These are phyloP conservation scores for Mormyrus iriodes DNA, from an alignment of 2,113 vertebrate species.

Conservation along the genomic window DNA sequence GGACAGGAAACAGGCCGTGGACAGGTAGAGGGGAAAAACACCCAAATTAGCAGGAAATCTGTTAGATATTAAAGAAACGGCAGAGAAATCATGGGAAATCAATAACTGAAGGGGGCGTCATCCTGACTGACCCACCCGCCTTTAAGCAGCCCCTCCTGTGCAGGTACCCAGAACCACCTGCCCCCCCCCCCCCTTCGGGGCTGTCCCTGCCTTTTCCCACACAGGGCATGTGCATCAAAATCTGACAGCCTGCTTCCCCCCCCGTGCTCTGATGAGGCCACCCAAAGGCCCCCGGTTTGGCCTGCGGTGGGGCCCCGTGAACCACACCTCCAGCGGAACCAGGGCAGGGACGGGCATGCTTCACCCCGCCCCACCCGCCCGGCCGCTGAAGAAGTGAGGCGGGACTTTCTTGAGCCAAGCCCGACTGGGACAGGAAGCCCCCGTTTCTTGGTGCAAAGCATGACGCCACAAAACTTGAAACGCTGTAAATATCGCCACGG, in stretches of 20 bases:
- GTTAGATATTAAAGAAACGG: not conserved
- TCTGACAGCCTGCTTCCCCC: not conserved
- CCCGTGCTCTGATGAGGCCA: not conserved
- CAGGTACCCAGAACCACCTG: not conserved
- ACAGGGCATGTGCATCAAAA: slow-evolving; percentile 34
- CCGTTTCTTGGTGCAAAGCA: not conserved
- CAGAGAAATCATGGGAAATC: not conserved
- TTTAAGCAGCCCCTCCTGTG: not conserved
- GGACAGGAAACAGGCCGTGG: not conserved
- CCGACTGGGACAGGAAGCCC: not conserved
- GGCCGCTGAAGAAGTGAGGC: not conserved
- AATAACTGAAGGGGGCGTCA: not conserved
- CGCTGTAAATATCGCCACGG: not conserved
- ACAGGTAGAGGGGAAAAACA: not conserved
- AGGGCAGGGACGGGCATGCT: slow-evolving; percentile 15
- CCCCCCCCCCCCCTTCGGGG: slow-evolving; percentile 20
- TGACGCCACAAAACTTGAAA: not conserved
- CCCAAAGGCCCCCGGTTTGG: slow-evolving; percentile 39
- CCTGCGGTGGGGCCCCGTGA: slow-evolving; percentile 39
- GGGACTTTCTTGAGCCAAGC: not conserved
- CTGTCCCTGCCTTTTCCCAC: slow-evolving; percentile 32
- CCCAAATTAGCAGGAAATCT: not conserved
- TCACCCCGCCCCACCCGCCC: not conserved
- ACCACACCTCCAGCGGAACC: slow-evolving; percentile 31
- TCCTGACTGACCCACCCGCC: not conserved